Evolutionary conservation across 2,888 invertebrate species (phyloP).

Genomic region (Lepas anatifera): DNA sequence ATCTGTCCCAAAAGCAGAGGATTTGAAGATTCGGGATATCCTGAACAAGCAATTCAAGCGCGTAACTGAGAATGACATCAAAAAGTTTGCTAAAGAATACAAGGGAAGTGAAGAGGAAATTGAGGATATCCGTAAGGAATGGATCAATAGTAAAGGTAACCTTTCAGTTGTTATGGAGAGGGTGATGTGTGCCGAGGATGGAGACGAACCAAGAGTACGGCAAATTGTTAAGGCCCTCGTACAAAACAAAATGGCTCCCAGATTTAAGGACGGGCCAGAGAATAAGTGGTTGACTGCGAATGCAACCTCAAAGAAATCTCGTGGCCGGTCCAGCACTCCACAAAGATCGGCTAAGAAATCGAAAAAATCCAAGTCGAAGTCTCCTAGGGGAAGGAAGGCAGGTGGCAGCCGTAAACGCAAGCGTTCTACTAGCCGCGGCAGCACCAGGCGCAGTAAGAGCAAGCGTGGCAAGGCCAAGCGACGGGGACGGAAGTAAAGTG

Average conservation of each 20-base stretch:
- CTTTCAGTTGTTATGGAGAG: not conserved
- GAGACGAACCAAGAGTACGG: not conserved
- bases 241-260: not conserved
- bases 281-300: not conserved
- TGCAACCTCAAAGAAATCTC: not conserved
- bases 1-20: not conserved
- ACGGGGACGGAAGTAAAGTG: too few relatives aligned
- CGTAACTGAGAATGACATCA: not conserved
- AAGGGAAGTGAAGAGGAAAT: conserved; percentile 5
- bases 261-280: not conserved
- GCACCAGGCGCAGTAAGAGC: too few relatives aligned
- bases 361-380: not conserved
- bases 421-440: not conserved
- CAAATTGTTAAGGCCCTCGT: not conserved
- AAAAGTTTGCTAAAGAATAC: not conserved
- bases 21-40: not conserved
- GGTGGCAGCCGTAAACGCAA: not conserved
- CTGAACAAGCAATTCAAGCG: not conserved
- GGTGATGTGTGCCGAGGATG: not conserved
- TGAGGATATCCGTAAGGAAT: not conserved
- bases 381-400: not conserved
- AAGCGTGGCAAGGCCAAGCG: too few relatives aligned
- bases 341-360: not conserved
- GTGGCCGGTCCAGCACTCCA: not conserved
- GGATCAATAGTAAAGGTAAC: not conserved